Evolutionary conservation across 2,888 invertebrate species (phyloP), one percentile per base, ranked within the genome.

Genomic region (Phrixothrix hirtus): DNA sequence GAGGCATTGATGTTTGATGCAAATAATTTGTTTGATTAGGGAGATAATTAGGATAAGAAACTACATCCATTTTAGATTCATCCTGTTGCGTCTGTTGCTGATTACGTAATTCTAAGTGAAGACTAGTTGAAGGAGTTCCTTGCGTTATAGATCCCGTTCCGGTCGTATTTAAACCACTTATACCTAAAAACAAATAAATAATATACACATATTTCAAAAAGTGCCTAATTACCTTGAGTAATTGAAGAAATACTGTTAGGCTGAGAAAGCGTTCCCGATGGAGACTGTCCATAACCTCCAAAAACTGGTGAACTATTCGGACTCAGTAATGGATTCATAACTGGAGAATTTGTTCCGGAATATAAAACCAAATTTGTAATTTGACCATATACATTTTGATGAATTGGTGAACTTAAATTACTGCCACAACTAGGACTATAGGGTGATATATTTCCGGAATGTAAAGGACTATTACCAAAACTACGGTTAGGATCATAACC

Each of bases 91-190:
- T n/a, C 29, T 58, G 54, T 48, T 60, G 53, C 47, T 68, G 69
- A 52, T 65, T 66, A 10, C 71, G 63, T 32, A 71, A 59, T 31
- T 72, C 72, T 51, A 74, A 61, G 48, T 75, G 75, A 7, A 74
- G 64, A 55, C 63, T 71, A 7, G 71, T 65, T 5, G 74, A 71
- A 0, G 89, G 88, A 0, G 88, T 89, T 4, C 90, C 86, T 57
- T 85, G 82, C 0, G 85, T 83, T 44, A 90, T 90, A 2, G 89
- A 89, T 0, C 89, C 85, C 0, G 65, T 60, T 76, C 89, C 85
- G 65, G 83, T 83, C 0, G 90, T 90, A 65, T 87, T 88, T 10
- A 88, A 74, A 29, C 85, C 88, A 66, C 88, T 89, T 2, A 90
- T 81, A 6, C 89, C 88, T 78, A 73, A 80, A 0, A 47, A 45